phyloP scores from a whole-genome alignment of 2,113 vertebrate genomes.

The Ailurus styani region DNA sequence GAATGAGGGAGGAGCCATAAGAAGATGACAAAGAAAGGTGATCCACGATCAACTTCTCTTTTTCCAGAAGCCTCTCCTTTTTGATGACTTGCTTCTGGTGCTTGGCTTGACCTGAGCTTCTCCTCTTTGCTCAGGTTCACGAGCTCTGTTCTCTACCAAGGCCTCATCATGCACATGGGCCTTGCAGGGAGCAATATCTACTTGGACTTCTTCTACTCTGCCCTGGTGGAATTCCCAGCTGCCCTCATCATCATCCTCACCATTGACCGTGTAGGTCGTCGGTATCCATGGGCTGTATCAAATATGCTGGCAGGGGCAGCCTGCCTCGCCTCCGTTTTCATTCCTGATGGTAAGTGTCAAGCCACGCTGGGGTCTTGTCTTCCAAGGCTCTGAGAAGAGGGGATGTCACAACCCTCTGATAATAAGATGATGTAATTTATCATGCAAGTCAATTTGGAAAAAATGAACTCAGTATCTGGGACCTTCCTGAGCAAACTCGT shows the following conservation, averaged over 20 bases:
- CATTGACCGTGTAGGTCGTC: constrained; percentile 79
- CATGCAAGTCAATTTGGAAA: background rate
- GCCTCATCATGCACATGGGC: constrained; percentile 86
- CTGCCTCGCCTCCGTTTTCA: constrained; percentile 79
- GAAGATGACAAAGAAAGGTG: background rate
- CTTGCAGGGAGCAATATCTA: constrained; percentile 76
- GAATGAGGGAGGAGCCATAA: accelerated
- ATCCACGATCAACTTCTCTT: accelerated
- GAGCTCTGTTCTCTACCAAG: constrained; percentile 82
- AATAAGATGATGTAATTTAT: background rate
- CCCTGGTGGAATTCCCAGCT: constrained; percentile 82
- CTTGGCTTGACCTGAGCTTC: background rate
- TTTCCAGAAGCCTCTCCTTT: background rate
- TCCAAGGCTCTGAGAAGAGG: background rate
- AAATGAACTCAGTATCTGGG: background rate
- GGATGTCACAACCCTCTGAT: background rate
- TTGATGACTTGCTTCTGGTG: accelerated
- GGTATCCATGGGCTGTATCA: constrained; percentile 80
- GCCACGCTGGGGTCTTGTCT: background rate
- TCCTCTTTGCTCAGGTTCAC: constrained; percentile 81
- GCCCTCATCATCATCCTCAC: constrained; percentile 79
- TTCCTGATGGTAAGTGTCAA: constrained; percentile 79
- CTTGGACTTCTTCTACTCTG: constrained; percentile 85
- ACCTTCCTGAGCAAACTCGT: background rate
- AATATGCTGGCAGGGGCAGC: constrained; percentile 79